Base-by-base conservation (phyloP, 2,113 vertebrate genomes). In the Sinocyclocheilus rhinocerous region DNA sequence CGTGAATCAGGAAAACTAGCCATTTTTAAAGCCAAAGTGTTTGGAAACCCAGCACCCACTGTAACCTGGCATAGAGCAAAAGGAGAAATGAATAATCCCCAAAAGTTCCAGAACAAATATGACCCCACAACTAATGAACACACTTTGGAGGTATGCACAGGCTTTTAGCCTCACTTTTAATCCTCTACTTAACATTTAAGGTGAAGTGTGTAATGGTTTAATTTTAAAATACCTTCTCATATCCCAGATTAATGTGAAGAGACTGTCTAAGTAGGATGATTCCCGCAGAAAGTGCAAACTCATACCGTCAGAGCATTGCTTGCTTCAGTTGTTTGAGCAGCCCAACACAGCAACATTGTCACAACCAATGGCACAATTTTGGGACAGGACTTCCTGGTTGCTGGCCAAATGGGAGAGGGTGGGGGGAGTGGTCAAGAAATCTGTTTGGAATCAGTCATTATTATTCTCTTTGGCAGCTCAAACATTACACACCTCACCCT, bases 21-120 rank as follows among this genome's bases (percentile, higher is more conserved):
- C 15, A 20, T 95, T 87, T 97, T 99, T 90, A 96, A 95, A 91
- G 96, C 95, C 36, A 94, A 91, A 81, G 91, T 97, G 12, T 91
- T 88, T 10, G 97, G 97, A 50, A 93, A 94, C 4, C 97, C 97
- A 33, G 81, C 52, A 22, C 97, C 97, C 0, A 87, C 90, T 0
- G 92, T 98, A 20, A 92, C 89, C 42, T 98, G 97, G 97, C 89
- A 89, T 0, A 93, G 95, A 87, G 89, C 85, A 4, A 94, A 70
- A 0, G 95, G 93, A 86, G 90, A 92, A 87, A 93, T 98, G 52
- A 48, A 92, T 6, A 92, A 95, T 78, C 92, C 94, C 63, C 89
- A 90, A 73, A 93, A 94, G 87, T 97, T 95, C 13, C 76, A 91
- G 84, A 92, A 88, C 36, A 96, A 91, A 76, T 96, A 93, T 9